Conservation (phyloP, 2,113 vertebrate species). For the Otis tarda region DNA sequence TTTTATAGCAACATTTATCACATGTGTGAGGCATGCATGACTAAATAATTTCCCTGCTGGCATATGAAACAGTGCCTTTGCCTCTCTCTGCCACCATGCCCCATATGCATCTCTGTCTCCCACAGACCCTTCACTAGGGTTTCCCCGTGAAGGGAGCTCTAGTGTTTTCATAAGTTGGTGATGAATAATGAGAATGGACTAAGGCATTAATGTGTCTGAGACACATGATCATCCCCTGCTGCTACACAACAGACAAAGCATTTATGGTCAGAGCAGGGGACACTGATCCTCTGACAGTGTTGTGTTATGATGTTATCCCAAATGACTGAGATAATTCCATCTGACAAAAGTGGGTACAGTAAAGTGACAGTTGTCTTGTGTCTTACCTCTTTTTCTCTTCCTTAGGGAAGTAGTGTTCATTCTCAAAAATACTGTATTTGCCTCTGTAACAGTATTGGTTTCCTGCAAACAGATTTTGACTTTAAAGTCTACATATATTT, state of each 20-base stretch:
- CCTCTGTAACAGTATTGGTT: not conserved
- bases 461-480: not conserved
- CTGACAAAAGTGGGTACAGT: conserved; percentile 23
- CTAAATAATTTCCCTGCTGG: conserved; percentile 28
- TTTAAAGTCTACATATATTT: not conserved
- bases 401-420: not conserved
- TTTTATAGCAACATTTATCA: conserved; percentile 19
- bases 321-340: conserved; percentile 34
- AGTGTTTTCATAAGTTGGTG: not conserved
- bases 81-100: not conserved
- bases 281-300: conserved; percentile 20
- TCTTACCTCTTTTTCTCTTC: not conserved
- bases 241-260: conserved; percentile 11
- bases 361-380: conserved; percentile 14
- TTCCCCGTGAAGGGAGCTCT: not conserved
- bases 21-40: not conserved
- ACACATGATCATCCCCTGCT: conserved; percentile 15
- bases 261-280: conserved; percentile 46
- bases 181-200: conserved; percentile 38
- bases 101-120: not conserved
- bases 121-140: not conserved
- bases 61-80: not conserved
- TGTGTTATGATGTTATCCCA: conserved; percentile 51
- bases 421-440: not conserved
- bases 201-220: conserved; percentile 14